Conservation (phyloP, 64 coral and sea anemone genomes). For the Orbicella faveolata region DNA sequence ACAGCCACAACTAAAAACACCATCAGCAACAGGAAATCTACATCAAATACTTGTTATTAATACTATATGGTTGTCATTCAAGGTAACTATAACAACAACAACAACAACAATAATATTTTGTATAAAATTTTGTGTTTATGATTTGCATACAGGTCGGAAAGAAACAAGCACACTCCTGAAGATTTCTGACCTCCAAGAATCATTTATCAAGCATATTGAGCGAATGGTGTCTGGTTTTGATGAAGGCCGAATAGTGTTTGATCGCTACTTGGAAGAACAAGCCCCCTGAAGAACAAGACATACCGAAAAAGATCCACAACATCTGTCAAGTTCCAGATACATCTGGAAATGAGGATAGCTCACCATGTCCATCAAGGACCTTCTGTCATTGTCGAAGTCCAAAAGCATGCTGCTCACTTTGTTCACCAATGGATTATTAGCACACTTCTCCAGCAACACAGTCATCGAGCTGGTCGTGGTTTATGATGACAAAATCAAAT, state of each 20-base stretch:
- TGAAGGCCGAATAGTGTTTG: too few relatives aligned
- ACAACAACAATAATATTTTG: background rate
- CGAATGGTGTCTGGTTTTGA: too few relatives aligned
- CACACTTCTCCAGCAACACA: background rate
- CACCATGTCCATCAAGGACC: constrained; percentile 36
- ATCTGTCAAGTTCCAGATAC: background rate
- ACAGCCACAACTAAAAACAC: background rate
- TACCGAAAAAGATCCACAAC: background rate
- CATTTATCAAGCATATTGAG: background rate
- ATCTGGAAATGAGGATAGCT: constrained; percentile 14
- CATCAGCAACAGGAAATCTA: constrained; percentile 5
- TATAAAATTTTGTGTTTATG: background rate
- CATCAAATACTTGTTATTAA: constrained; percentile 34
- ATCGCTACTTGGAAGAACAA: too few relatives aligned
- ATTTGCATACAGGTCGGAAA: constrained; percentile 18
- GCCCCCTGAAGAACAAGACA: too few relatives aligned
- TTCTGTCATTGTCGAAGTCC: constrained; percentile 36
- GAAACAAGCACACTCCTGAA: constrained; percentile 1
- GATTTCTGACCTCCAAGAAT: constrained; percentile 12
- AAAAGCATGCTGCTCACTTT: background rate
- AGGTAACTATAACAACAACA: constrained; percentile 13
- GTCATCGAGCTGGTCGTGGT: constrained; percentile 26
- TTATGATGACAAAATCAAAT: constrained; percentile 19
- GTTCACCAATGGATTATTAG: constrained; percentile 7
- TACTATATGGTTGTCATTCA: constrained; percentile 29